Evolutionary conservation across 1,140 invertebrate genomes (phyloP).

Genomic region (Panonychus citri): DNA sequence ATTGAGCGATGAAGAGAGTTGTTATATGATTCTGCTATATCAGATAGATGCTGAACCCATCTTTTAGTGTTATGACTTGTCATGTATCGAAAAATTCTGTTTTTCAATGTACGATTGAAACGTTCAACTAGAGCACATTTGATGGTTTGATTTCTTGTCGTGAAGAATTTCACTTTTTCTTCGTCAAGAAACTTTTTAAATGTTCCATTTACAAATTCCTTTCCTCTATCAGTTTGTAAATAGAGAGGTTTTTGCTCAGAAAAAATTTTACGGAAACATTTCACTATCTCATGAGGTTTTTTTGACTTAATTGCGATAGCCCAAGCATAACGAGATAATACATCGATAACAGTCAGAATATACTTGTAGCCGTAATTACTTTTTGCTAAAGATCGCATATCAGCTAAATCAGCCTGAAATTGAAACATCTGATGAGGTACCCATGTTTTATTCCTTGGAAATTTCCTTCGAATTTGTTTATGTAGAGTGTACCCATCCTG

Average conservation of each 20-base stretch:
- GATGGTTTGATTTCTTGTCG: slow-evolving; percentile 19
- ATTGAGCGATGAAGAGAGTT: slow-evolving; percentile 23
- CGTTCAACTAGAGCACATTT: slow-evolving; percentile 27
- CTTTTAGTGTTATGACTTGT: slow-evolving; percentile 21
- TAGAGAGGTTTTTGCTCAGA: slow-evolving; percentile 18
- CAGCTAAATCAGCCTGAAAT: slow-evolving; percentile 16
- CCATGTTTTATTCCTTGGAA: neutral
- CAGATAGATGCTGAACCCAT: slow-evolving; percentile 21
- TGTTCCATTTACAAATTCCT: slow-evolving; percentile 7
- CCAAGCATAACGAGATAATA: slow-evolving; percentile 15
- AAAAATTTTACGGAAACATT: slow-evolving; percentile 6
- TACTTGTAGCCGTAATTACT: slow-evolving; percentile 9
- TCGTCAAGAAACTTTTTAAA: slow-evolving; percentile 18
- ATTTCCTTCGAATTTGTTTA: neutral
- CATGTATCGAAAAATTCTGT: slow-evolving; percentile 24
- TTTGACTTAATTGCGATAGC: slow-evolving; percentile 14
- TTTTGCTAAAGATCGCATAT: slow-evolving; percentile 3
- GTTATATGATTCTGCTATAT: slow-evolving; percentile 24
- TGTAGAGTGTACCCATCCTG: neutral
- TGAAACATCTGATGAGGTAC: slow-evolving; percentile 9
- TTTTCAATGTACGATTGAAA: slow-evolving; percentile 26
- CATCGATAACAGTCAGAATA: slow-evolving; percentile 16
- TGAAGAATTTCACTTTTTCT: slow-evolving; percentile 24
- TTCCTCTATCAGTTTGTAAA: slow-evolving; percentile 8
- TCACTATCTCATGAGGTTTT: slow-evolving; percentile 3